Evolutionary conservation across 2,113 vertebrate species (phyloP).

Genomic region (Ictalurus punctatus): DNA sequence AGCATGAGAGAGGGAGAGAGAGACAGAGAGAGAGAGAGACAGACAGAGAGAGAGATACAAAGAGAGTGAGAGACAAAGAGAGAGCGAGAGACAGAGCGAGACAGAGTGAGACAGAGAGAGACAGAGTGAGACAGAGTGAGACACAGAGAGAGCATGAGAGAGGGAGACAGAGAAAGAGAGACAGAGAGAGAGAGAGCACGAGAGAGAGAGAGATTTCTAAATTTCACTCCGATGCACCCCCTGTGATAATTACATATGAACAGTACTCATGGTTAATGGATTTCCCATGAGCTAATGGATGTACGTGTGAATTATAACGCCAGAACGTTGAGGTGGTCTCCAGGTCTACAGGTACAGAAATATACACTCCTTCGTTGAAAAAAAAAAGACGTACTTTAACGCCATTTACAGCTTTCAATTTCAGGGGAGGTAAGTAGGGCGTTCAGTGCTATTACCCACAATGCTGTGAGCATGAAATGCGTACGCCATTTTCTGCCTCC

Average conservation of each 20-base stretch:
- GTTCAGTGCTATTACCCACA: conserved; percentile 32
- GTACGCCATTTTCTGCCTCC: conserved; percentile 7
- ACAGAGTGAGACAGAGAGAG: not conserved
- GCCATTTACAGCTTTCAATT: conserved; percentile 6
- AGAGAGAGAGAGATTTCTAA: not conserved
- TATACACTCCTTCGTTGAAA: not conserved
- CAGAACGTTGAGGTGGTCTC: not conserved
- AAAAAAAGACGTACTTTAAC: not conserved
- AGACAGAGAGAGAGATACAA: too few relatives aligned
- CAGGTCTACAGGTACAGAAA: not conserved
- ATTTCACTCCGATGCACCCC: not conserved
- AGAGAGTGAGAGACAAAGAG: too few relatives aligned
- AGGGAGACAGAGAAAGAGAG: not conserved
- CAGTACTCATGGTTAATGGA: conserved; percentile 6
- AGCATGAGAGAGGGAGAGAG: too few relatives aligned
- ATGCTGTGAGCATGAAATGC: conserved; percentile 23
- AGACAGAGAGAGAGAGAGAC: too few relatives aligned
- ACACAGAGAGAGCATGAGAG: not conserved
- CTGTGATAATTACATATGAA: conserved; percentile 3
- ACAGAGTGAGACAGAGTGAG: not conserved
- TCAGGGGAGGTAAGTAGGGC: conserved; percentile 7
- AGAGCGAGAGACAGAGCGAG: not conserved
- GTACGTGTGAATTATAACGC: not conserved
- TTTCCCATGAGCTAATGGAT: not conserved
- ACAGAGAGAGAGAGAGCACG: not conserved